These are phyloP conservation scores for Daktulosphaira vitifoliae DNA, from an alignment of 1,140 invertebrate species.

Conservation along the genomic window DNA sequence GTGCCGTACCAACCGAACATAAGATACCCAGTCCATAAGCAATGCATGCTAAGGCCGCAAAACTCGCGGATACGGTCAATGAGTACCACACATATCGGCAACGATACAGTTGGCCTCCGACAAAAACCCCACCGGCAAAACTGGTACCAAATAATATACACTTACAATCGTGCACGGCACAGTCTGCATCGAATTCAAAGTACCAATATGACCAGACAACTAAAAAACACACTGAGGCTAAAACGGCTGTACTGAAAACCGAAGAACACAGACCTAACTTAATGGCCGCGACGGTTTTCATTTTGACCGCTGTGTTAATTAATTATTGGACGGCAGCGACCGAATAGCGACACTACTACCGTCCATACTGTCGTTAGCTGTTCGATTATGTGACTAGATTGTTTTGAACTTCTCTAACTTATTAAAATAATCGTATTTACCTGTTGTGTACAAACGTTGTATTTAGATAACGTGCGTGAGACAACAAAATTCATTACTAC, in stretches of 20 bases:
- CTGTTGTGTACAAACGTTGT: no score
- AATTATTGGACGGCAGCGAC: no score
- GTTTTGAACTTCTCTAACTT: no score
- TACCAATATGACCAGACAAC: conserved; percentile 21
- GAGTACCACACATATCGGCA: conserved; percentile 11
- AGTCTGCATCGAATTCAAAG: conserved; percentile 9
- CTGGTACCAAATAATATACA: conserved; percentile 7
- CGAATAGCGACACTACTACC: no score
- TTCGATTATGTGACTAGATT: no score
- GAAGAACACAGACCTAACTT: not conserved
- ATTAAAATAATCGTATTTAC: no score
- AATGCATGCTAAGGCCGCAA: not conserved
- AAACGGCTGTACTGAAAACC: not conserved
- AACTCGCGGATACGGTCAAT: not conserved
- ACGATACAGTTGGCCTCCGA: not conserved
- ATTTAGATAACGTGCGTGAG: no score
- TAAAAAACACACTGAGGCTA: not conserved
- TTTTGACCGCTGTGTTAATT: no score
- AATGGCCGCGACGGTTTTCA: not conserved
- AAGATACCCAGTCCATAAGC: not conserved
- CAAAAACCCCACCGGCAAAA: not conserved
- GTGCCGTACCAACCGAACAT: not conserved
- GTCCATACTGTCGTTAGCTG: no score
- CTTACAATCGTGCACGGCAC: not conserved
- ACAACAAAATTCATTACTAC: no score